Base-by-base conservation (phyloP, 1,140 invertebrate genomes). In the Trinorchestia longiramus region DNA sequence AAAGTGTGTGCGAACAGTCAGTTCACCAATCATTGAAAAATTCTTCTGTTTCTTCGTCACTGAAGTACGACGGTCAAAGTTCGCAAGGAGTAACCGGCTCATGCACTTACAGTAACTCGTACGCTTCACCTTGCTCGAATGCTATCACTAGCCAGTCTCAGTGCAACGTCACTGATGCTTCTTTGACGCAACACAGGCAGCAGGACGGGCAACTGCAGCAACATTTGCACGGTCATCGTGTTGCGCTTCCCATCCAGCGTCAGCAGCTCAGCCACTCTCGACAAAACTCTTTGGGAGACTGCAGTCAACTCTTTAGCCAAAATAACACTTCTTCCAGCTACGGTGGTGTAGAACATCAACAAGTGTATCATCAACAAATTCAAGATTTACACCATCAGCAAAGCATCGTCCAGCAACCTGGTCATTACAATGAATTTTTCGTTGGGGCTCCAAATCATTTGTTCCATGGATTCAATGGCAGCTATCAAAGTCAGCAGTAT, bases 371-470 rank as follows among this genome's bases (percentile, higher is more conserved):
- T 45, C 92, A 44, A 15, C 92, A 41, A 42, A 42, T 90, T 17
- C 88, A 90, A 90, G 88, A 94, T 36, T 43, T 94, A 17, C 92
- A 94, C 40, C 43, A 94, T 45, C 92, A 44, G 11, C 92, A 94
- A 43, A 94, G 92, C 44, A 43, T 94, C 4, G 92, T 43, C 40
- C 92, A 45, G 36, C 40, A 45, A 36, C 40, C 44, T 8, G 43
- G 43, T 40, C 92, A 94, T 47, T 94, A 94, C 92, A 94, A 94
- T 40, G 92, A 94, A 47, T 94, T 94, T 47, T 94, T 94, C 43
- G 44, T 45, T 19, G 43, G 41, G 0, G 43, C 92, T 8, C 92
- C 92, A 8, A 43, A 94, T 17, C 92, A 94, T n/a, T 45, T 45
- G 17, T 94, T 47, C 92, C 92, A 94, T 40, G 44, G 92, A 11